Evolutionary conservation across 1,140 invertebrate genomes (phyloP), one percentile per base, ranked within the genome.

Genomic region (Polyergus mexicanus): DNA sequence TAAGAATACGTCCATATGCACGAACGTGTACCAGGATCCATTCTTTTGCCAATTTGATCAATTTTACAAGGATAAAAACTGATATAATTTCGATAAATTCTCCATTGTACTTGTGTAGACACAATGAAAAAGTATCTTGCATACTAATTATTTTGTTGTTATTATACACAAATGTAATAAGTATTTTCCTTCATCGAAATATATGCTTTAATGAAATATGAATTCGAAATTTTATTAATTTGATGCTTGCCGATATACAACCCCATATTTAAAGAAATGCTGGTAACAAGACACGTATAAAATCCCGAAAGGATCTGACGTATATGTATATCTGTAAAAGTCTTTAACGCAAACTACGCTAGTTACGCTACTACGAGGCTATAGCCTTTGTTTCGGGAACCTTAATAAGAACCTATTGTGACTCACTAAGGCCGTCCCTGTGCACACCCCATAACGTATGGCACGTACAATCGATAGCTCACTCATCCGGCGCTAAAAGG

Each of bases 401-500:
- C 11, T 10, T 6, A 6, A 16, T 16, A 25, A 25, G 41, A 51
- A 16, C 25, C 22, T 16, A 41, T 44, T 58, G 25, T 16, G 51
- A 3, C 51, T 28, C 32, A 1, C 38, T 41, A 58, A 81, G 51
- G 66, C 25, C 66, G 35, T n/a, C 22, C 47, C 51, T 72, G 78
- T 3, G 38, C 35, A 65, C 13, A 58, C 16, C 78, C 68, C 44
- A 68, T 80, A 71, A 71, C 77, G 87, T 86, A 77, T 56, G 89
- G 85, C 35, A 60, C 22, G 54, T 60, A 74, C 85, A 88, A 90
- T 90, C 89, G 88, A 90, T 90, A 66, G 76, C 28, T 85, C 77
- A 78, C 88, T 90, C 89, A 89, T 90, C 71, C 85, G 76, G 66
- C 81, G 76, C 81, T 89, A 90, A 89, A 90, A 90, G 89, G 89